These are phyloP conservation scores for Hydrotaea cyrtoneurina DNA, from an alignment of 2,888 invertebrate species.

Conservation along the genomic window DNA sequence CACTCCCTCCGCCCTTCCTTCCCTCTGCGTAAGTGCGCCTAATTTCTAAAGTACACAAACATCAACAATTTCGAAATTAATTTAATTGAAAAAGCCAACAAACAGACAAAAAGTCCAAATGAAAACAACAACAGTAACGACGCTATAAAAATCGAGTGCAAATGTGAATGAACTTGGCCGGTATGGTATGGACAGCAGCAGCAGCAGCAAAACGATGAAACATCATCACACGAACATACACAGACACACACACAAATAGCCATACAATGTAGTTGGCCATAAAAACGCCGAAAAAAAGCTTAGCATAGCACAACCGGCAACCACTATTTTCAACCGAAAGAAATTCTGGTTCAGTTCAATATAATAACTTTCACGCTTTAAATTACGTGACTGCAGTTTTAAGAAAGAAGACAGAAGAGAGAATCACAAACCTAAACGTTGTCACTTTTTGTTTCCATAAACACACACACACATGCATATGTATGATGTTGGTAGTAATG, in stretches of 20 bases:
- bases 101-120: slow-evolving; percentile 1
- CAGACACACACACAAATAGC: slow-evolving; percentile 3
- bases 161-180: slow-evolving; percentile 76
- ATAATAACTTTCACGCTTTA: slow-evolving; percentile 71
- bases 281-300: slow-evolving; percentile 60
- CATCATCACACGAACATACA: slow-evolving; percentile 58
- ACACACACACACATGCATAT: slow-evolving; percentile 41
- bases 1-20: not conserved
- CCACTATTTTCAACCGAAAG: slow-evolving; percentile 56
- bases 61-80: slow-evolving; percentile 56
- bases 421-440: slow-evolving; percentile 35
- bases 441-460: slow-evolving; percentile 40
- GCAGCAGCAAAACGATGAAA: slow-evolving; percentile 59
- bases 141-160: slow-evolving; percentile 74
- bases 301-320: slow-evolving; percentile 63
- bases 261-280: slow-evolving; percentile 48
- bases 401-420: slow-evolving; percentile 31
- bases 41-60: slow-evolving; percentile 34
- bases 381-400: slow-evolving; percentile 69
- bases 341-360: slow-evolving; percentile 66
- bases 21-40: slow-evolving; percentile 3
- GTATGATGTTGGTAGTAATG: not conserved
- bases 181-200: slow-evolving; percentile 34
- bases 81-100: slow-evolving; percentile 64
- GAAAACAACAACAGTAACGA: slow-evolving; percentile 34